These are phyloP conservation scores for Epinephelus moara DNA, from an alignment of 2,113 vertebrate species.

Conservation along the genomic window DNA sequence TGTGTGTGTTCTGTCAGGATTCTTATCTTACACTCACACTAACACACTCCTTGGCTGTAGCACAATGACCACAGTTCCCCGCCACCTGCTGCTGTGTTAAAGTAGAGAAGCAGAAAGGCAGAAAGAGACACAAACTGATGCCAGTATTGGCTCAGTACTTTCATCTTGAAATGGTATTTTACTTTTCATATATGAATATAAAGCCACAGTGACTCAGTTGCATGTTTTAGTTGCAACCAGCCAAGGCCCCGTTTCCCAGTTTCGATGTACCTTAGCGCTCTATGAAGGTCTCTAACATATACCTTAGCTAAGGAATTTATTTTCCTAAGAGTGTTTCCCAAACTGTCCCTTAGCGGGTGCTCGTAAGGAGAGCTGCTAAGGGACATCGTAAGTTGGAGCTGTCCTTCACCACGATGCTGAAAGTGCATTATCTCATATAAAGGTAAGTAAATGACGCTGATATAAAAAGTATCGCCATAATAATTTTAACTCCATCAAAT, in stretches of 20 bases:
- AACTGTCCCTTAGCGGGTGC: too few species aligned
- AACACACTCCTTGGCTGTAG: constrained; percentile 60
- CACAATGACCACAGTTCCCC: constrained; percentile 58
- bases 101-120: constrained; percentile 49
- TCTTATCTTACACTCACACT: constrained; percentile 60
- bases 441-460: too few species aligned
- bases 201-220: background rate
- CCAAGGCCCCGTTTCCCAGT: background rate
- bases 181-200: background rate
- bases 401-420: too few species aligned
- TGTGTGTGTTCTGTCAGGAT: constrained; percentile 36
- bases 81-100: constrained; percentile 70
- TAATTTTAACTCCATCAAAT: too few species aligned
- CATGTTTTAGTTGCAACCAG: background rate
- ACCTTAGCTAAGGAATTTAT: too few species aligned
- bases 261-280: too few species aligned
- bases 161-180: constrained; percentile 16
- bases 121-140: constrained; percentile 29
- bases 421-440: too few species aligned
- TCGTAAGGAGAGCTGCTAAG: too few species aligned
- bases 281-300: too few species aligned
- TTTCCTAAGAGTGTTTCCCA: too few species aligned
- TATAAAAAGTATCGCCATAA: too few species aligned
- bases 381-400: too few species aligned
- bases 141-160: constrained; percentile 3